Conservation (phyloP, 1,140 invertebrate species). For the Aphis gossypii region DNA sequence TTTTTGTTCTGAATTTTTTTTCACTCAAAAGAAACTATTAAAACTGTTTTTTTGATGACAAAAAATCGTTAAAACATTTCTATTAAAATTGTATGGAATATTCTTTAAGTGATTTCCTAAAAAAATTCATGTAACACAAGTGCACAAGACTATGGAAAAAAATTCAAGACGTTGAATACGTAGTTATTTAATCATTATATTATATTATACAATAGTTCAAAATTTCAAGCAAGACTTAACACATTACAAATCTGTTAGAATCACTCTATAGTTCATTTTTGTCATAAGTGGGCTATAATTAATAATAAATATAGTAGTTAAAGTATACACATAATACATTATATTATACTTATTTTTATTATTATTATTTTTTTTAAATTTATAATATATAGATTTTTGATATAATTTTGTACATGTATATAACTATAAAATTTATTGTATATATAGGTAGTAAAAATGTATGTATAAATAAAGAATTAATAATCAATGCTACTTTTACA, state of each 20-base stretch:
- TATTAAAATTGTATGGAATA: neutral
- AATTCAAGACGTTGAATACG: slow-evolving; percentile 1
- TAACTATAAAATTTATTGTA: slow-evolving; percentile 30
- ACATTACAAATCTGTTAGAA: slow-evolving; percentile 44
- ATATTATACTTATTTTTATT: slow-evolving; percentile 2
- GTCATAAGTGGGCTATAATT: slow-evolving; percentile 42
- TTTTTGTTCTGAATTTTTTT: too few species aligned
- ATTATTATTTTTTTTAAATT: neutral
- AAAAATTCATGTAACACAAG: neutral
- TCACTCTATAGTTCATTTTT: slow-evolving; percentile 43
- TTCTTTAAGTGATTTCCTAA: neutral
- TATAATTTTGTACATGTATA: slow-evolving; percentile 37
- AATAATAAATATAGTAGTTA: slow-evolving; percentile 42
- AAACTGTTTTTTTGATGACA: neutral
- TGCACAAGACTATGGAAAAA: neutral
- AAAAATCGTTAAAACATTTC: neutral
- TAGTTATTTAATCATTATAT: slow-evolving; percentile 43
- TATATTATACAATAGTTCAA: slow-evolving; percentile 44
- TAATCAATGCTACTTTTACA: slow-evolving; percentile 28
- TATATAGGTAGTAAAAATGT: slow-evolving; percentile 31
- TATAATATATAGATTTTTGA: slow-evolving; percentile 2
- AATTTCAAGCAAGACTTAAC: slow-evolving; percentile 33
- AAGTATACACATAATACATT: slow-evolving; percentile 37
- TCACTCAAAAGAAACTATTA: neutral
- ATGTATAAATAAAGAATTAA: slow-evolving; percentile 26